phyloP scores from a whole-genome alignment of 1,140 invertebrate genomes.

The Drosophila truncata region DNA sequence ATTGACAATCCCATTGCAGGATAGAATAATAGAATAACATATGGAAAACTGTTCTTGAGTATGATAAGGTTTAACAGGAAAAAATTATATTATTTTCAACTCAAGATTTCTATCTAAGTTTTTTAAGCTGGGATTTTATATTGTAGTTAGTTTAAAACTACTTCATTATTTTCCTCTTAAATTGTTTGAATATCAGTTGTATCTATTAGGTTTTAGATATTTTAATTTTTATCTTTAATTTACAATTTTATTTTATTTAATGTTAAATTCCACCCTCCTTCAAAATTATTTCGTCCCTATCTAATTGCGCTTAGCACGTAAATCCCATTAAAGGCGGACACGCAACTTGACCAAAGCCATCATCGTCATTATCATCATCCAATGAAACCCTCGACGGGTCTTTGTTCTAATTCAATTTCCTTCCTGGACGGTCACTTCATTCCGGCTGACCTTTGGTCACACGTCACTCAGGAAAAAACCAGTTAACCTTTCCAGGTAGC shows the following conservation, averaged over 20 bases:
- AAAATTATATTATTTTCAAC: neutral
- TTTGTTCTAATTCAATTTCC: slow-evolving; percentile 80
- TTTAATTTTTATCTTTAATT: neutral
- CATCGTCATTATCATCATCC: slow-evolving; percentile 39
- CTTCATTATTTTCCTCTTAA: neutral
- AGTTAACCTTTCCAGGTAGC: slow-evolving; percentile 62
- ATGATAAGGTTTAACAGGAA: neutral
- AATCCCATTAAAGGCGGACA: slow-evolving; percentile 73
- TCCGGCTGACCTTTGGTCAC: slow-evolving; percentile 71
- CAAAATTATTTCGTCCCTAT: neutral
- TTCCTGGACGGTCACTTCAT: slow-evolving; percentile 34
- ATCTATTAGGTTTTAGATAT: accelerated
- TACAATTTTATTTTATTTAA: too few relatives aligned
- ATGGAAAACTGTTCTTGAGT: slow-evolving; percentile 12
- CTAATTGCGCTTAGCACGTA: slow-evolving; percentile 69
- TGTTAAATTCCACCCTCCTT: neutral
- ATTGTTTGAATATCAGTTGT: neutral
- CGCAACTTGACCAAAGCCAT: slow-evolving; percentile 63
- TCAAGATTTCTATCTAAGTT: neutral
- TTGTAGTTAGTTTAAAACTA: neutral
- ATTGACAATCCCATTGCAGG: slow-evolving; percentile 33
- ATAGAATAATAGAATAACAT: slow-evolving; percentile 32
- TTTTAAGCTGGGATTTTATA: neutral
- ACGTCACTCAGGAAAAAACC: slow-evolving; percentile 71
- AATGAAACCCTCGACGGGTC: slow-evolving; percentile 43